phyloP scores from a whole-genome alignment of 2,797 vertebrate genomes.

The Falco concolor region DNA sequence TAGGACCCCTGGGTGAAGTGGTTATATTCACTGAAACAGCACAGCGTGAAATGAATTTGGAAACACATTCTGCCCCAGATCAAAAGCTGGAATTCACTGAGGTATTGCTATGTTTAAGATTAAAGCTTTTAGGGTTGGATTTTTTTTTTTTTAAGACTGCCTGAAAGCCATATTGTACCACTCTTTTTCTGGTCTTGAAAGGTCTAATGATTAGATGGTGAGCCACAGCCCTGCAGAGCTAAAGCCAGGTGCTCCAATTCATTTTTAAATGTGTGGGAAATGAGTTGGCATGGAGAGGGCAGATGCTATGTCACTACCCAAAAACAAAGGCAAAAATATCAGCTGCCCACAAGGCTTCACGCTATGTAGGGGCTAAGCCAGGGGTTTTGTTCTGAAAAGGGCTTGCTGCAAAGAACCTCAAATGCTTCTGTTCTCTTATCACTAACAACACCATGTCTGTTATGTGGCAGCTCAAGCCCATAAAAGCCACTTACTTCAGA shows the following conservation, averaged over 20 bases:
- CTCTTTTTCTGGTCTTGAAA: constrained; percentile 25
- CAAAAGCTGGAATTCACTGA: constrained; percentile 51
- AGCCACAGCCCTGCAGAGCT: neutral
- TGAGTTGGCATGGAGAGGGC: constrained; percentile 33
- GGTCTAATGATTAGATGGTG: constrained; percentile 13
- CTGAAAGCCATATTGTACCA: constrained; percentile 38
- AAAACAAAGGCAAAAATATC: constrained; percentile 35
- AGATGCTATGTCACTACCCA: constrained; percentile 26
- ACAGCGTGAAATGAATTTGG: constrained; percentile 53
- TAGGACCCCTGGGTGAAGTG: neutral
- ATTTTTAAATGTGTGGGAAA: constrained; percentile 17
- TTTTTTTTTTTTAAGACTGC: neutral
- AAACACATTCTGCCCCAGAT: constrained; percentile 41
- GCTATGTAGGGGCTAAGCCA: accelerated
- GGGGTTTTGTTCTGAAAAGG: neutral
- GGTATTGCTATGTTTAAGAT: constrained; percentile 33
- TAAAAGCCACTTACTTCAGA: neutral
- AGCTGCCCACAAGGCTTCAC: neutral
- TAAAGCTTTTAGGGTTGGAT: constrained; percentile 6
- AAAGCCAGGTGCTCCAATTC: constrained; percentile 17
- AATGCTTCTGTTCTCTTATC: neutral
- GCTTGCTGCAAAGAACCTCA: neutral
- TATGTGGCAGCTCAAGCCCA: neutral
- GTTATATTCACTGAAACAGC: constrained; percentile 49
- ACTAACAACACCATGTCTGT: neutral